A percentile compares a stretch with the other conserved stretches of the same genome.
Evolutionary conservation across 2,113 vertebrate species (phyloP).

Genomic region (Gadus chalcogrammus): DNA sequence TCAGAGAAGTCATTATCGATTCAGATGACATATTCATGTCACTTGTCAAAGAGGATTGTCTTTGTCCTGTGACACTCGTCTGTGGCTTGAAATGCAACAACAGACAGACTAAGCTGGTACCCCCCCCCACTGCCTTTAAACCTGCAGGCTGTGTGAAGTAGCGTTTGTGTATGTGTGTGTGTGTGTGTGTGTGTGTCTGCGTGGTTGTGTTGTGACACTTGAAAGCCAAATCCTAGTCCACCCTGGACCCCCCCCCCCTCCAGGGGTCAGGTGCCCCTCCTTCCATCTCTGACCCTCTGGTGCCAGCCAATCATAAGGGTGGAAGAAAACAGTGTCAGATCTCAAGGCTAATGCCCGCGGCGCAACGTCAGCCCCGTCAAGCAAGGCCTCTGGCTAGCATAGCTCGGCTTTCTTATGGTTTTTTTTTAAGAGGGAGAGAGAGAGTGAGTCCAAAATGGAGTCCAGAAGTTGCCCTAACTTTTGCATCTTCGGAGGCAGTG

Average conservation of each 20-base stretch:
- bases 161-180: too few species aligned
- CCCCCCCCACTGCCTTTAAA: not conserved
- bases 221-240: conserved; percentile 33
- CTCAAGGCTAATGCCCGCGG: not conserved
- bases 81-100: conserved; percentile 5
- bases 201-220: conserved; percentile 64
- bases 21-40: conserved; percentile 29
- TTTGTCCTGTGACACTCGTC: conserved; percentile 8
- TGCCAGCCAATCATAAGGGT: not conserved
- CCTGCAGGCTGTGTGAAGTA: not conserved
- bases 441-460: not conserved
- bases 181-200: conserved; percentile 21
- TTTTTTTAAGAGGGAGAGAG: not conserved
- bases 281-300: not conserved
- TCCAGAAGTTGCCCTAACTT: conserved; percentile 22
- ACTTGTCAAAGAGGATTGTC: conserved; percentile 21
- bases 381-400: too few species aligned
- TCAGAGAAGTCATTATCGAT: conserved; percentile 18
- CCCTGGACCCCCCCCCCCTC: conserved; percentile 1
- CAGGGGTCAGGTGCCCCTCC: not conserved
- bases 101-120: not conserved
- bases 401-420: not conserved
- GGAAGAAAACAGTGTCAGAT: not conserved
- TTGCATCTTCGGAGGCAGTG: conserved; percentile 21
- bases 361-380: too few species aligned